Base-by-base conservation (phyloP, 2,113 vertebrate genomes). In the Ptyas mucosa region DNA sequence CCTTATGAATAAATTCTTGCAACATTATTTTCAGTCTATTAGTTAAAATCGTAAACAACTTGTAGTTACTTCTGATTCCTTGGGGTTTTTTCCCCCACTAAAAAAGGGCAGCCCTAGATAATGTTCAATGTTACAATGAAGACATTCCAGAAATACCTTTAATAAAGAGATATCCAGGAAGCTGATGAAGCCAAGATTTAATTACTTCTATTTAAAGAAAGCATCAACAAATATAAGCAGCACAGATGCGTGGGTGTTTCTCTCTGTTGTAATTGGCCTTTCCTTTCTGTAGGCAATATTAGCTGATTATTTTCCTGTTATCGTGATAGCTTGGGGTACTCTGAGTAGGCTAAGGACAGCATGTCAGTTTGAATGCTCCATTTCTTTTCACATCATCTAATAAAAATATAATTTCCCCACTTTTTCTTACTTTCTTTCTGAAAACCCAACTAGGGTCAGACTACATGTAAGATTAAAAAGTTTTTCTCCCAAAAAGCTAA, bases 161-260 rank as follows among this genome's bases (percentile, higher is more conserved):
- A 54, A 34, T 55, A 75, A 75, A 53, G 52, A 92, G 24, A 53
- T 21, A 54, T 15, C 52, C 39, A 49, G 12, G 5, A 55, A 39
- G 39, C 34, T 55, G n/a, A 93, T 88, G 34, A 69, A 20, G n/a
- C 24, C n/a, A 52, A 43, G 7, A 24, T 53, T 53, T 88, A 93
- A 93, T 93, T 90, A 69, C 85, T 93, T 46, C 85, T 75, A 57
- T 46, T 3, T 10, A 53, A 55, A 93, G 51, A 39, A 93, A 88
- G 18, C 85, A 88, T n/a, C 34, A 55, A 54, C 10, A 34, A 51
- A 81, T 46, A 39, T 69, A 69, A 69, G 34, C 64, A 87, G 29
- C 24, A 24, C 12, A 53, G 54, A 88, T 14, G 43, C 10, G 69
- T 87, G 10, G 51, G n/a, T 88, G 20, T 34, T n/a, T 90, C 15